These are phyloP conservation scores for Phaetusa simplex DNA, from an alignment of 2,113 vertebrate genomes.

Conservation along the genomic window DNA sequence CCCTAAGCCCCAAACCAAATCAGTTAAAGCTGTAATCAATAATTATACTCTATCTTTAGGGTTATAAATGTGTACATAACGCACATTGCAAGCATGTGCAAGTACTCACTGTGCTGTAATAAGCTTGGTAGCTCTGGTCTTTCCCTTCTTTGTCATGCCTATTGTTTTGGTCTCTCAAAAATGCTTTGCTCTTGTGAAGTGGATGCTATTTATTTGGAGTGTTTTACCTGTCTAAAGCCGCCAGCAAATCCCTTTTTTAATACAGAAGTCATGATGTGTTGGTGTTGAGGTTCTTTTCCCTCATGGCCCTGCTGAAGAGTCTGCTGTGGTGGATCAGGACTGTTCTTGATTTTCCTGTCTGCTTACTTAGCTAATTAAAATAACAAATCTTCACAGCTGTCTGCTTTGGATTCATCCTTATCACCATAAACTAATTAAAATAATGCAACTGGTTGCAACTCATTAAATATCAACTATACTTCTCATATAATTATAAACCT, in stretches of 20 bases:
- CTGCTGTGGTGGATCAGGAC: conserved; percentile 27
- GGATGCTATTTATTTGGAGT: conserved; percentile 1
- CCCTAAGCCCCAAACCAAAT: background rate
- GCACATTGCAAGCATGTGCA: background rate
- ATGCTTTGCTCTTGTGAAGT: background rate
- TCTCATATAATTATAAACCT: background rate
- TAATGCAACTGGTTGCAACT: conserved; percentile 61
- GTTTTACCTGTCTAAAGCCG: conserved; percentile 44
- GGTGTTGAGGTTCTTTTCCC: background rate
- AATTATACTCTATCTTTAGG: background rate
- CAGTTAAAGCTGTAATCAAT: background rate
- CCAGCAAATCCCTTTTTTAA: conserved; percentile 32
- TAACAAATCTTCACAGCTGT: conserved; percentile 75
- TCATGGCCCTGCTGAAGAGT: conserved; percentile 6
- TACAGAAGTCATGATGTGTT: background rate
- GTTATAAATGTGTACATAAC: background rate
- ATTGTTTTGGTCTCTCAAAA: background rate
- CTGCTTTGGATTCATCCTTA: conserved; percentile 71
- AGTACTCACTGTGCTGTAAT: background rate
- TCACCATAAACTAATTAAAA: conserved; percentile 76
- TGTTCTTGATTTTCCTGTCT: conserved; percentile 62
- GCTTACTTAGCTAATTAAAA: conserved; percentile 77
- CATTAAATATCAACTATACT: conserved; percentile 61
- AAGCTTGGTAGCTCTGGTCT: background rate
- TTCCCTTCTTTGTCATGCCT: background rate